A percentile compares a stretch with the other conserved stretches of the same genome.
These are phyloP conservation scores for Toxotes chatareus DNA, from an alignment of 2,113 vertebrate genomes.

Conservation along the genomic window DNA sequence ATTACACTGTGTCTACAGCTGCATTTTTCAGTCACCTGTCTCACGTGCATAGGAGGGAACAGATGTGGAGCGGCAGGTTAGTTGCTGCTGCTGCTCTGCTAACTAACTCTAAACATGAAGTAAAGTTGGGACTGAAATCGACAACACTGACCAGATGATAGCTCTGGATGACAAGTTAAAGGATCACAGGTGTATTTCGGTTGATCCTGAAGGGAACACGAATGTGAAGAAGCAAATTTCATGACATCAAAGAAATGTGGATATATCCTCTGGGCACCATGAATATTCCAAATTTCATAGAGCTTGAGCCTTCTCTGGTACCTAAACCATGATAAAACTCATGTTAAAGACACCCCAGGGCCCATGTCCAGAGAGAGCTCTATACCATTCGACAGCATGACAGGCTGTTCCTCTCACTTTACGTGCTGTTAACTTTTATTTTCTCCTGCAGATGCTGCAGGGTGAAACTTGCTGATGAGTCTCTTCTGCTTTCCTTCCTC, in stretches of 20 bases:
- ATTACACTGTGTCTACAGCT: not conserved
- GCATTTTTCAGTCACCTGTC: not conserved
- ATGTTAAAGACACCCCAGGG: slow-evolving; percentile 8
- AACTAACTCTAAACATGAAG: too few relatives aligned
- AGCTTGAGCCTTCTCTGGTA: slow-evolving; percentile 12
- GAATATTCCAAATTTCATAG: not conserved
- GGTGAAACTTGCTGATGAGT: slow-evolving; percentile 37
- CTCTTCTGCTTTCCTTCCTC: slow-evolving; percentile 42
- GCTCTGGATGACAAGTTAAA: too few relatives aligned
- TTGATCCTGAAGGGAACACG: too few relatives aligned
- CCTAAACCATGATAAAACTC: slow-evolving; percentile 5
- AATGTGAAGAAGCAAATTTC: too few relatives aligned
- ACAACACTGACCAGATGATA: too few relatives aligned
- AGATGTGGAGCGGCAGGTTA: not conserved
- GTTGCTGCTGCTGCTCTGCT: too few relatives aligned
- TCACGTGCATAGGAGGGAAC: not conserved
- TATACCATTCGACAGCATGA: slow-evolving; percentile 1
- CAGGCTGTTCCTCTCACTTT: slow-evolving; percentile 30
- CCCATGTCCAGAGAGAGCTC: slow-evolving; percentile 1
- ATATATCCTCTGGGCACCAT: not conserved
- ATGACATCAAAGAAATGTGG: not conserved
- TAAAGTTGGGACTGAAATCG: too few relatives aligned
- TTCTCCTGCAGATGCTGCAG: not conserved
- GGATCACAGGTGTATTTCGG: too few relatives aligned
- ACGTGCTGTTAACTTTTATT: slow-evolving; percentile 16